phyloP scores from a whole-genome alignment of 1,140 invertebrate species.

The Euborellia annulipes region DNA sequence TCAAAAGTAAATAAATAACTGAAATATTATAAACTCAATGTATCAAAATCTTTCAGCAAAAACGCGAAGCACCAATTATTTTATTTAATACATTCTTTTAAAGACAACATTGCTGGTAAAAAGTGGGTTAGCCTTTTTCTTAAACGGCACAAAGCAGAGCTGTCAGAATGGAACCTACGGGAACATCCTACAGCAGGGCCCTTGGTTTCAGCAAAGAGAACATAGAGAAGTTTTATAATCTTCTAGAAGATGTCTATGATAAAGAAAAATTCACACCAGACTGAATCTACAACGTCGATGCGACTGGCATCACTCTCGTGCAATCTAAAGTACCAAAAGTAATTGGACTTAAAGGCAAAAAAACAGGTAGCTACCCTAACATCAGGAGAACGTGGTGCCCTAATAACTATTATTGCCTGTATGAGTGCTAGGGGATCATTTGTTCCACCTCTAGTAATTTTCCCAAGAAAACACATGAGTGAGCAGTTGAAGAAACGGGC shows the following conservation, averaged over 20 bases:
- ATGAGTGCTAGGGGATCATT: conserved; percentile 21
- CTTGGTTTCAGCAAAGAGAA: conserved; percentile 21
- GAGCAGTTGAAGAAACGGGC: conserved; percentile 10
- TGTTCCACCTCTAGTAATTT: conserved; percentile 25
- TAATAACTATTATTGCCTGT: conserved; percentile 14
- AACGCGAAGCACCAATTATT: too few species aligned
- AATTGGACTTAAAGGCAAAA: conserved; percentile 19
- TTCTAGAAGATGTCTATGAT: conserved; percentile 17
- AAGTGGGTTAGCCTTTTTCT: conserved; percentile 11
- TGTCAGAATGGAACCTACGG: conserved; percentile 11
- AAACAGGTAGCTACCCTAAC: conserved; percentile 20
- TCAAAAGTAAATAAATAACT: too few species aligned
- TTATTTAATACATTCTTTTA: conserved; percentile 10
- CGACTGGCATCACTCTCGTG: conserved; percentile 21
- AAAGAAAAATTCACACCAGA: conserved; percentile 18
- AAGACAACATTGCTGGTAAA: conserved; percentile 13
- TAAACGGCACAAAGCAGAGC: conserved; percentile 5
- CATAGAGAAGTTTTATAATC: conserved; percentile 21
- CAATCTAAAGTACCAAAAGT: conserved; percentile 20
- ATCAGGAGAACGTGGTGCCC: conserved; percentile 18
- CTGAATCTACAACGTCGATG: conserved; percentile 24
- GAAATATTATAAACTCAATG: too few species aligned
- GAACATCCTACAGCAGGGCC: conserved; percentile 18
- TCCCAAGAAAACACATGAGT: conserved; percentile 18
- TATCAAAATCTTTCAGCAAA: too few species aligned